Evolutionary conservation across 2,888 invertebrate species (phyloP).

Genomic region (Caenorhabditis imperialis): DNA sequence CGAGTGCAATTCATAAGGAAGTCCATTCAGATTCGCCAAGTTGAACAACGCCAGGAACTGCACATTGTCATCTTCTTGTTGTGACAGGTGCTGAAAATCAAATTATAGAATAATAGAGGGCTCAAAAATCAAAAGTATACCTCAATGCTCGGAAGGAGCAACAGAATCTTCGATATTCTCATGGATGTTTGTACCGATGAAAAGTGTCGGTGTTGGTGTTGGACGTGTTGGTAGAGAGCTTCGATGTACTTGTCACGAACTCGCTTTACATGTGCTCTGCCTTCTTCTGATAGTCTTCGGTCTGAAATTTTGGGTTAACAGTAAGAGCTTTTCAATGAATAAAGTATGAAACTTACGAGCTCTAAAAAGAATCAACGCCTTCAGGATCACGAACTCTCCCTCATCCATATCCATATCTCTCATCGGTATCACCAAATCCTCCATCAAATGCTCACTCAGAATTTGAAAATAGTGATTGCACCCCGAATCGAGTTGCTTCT

Average conservation of each 20-base stretch:
- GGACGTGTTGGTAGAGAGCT: conserved; percentile 69
- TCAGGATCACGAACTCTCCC: conserved; percentile 70
- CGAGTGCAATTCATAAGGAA: conserved; percentile 70
- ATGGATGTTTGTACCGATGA: conserved; percentile 60
- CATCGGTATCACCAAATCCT: conserved; percentile 70
- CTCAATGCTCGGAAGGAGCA: conserved; percentile 67
- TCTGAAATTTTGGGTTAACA: conserved; percentile 55
- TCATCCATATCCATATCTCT: conserved; percentile 71
- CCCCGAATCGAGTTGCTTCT: conserved; percentile 66
- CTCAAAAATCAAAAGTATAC: conserved; percentile 34
- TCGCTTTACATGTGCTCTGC: conserved; percentile 61
- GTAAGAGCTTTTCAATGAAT: too few relatives aligned
- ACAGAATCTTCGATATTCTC: conserved; percentile 63
- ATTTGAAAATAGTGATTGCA: conserved; percentile 71
- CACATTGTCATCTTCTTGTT: conserved; percentile 73
- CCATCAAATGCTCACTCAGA: conserved; percentile 69
- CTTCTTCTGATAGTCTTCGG: conserved; percentile 66
- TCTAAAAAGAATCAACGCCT: conserved; percentile 68
- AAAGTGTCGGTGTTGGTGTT: conserved; percentile 60
- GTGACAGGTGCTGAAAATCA: conserved; percentile 66
- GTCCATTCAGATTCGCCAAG: conserved; percentile 69
- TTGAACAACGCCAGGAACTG: conserved; percentile 72
- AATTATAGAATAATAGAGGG: background rate
- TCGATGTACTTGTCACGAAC: conserved; percentile 68
- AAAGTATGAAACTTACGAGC: conserved; percentile 66